These are phyloP conservation scores for Maccullochella peelii DNA, from an alignment of 2,113 vertebrate species.

Conservation along the genomic window DNA sequence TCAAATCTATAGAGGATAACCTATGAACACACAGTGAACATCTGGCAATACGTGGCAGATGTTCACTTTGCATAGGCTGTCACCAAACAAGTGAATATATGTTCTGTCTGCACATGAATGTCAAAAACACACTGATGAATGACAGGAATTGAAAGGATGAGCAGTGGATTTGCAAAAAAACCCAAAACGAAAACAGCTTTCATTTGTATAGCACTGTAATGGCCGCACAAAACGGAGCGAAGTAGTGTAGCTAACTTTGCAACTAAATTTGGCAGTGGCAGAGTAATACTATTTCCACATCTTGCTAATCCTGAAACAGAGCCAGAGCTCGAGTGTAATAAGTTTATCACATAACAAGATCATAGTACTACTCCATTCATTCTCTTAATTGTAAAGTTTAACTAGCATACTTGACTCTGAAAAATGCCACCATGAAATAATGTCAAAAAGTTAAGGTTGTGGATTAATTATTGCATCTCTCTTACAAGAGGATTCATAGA, in stretches of 20 bases:
- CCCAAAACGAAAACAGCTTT: constrained; percentile 16
- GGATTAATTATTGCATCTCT: constrained; percentile 89
- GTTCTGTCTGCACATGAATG: constrained; percentile 50
- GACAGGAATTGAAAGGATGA: constrained; percentile 35
- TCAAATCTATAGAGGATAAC: constrained; percentile 48
- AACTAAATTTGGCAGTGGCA: constrained; percentile 81
- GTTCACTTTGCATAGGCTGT: constrained; percentile 74
- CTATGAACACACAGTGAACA: constrained; percentile 60
- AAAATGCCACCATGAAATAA: constrained; percentile 71
- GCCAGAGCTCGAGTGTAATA: constrained; percentile 49
- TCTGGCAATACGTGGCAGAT: constrained; percentile 61
- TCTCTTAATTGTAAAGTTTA: constrained; percentile 66
- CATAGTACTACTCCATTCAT: constrained; percentile 71
- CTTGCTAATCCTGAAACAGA: constrained; percentile 70
- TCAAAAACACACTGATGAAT: constrained; percentile 55
- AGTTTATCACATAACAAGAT: constrained; percentile 64
- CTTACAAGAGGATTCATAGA: constrained; percentile 76
- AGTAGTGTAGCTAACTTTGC: constrained; percentile 68
- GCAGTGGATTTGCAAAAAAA: constrained; percentile 6
- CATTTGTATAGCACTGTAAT: constrained; percentile 33
- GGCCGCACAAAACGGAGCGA: constrained; percentile 50
- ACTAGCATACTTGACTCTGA: constrained; percentile 65
- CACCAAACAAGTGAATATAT: constrained; percentile 56
- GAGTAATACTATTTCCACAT: constrained; percentile 75
- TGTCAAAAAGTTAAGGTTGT: constrained; percentile 76